Base-by-base conservation (phyloP, 23 tunicate species). In the Clavelina lepadiformis region DNA sequence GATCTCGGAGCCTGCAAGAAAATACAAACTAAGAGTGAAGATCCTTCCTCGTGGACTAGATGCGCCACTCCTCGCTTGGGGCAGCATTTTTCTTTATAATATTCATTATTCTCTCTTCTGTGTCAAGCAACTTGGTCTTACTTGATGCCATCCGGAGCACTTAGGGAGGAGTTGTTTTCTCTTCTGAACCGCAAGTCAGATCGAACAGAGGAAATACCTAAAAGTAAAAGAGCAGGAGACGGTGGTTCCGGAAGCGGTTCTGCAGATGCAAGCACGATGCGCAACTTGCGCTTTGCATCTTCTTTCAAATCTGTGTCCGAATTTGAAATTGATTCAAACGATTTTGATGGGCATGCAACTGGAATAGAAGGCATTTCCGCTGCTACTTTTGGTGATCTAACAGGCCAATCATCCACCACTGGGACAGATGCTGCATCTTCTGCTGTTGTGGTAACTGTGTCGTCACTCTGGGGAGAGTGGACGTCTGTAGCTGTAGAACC, bases 221-320 rank as follows among this genome's bases (percentile, higher is more conserved):
- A 71, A 21, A 74, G 72, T 13, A 76, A 74, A 6, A 76, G 64
- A 35, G 76, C 53, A 21, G 75, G 60, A 37, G 82, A 76, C 3
- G 74, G 82, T 27, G 78, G 38, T 30, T 84, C 82, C 46, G 93
- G 82, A 20, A 59, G 52, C 8, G 86, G 78, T 50, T 79, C 74
- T 22, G 83, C 37, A 6, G 76, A 20, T 0, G 96, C 64, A 28
- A 87, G 52, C 58, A 72, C 76, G 22, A 72, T 68, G 4, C 96
- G 65, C 27, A 87, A 68, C 56, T 87, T 87, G 15, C 82, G 67
- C 73, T 87, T 74, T 1, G 96, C 79, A 34, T 87, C 78, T 61
- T 72, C 77, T 52, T 71, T 70, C 11, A 63, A 11, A 1, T 62
- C 71, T 3, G 51, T 18, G 1, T 62, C 71, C 5, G 19, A 21